Evolutionary conservation across 2,888 invertebrate genomes (phyloP).

Genomic region (Dasysyrphus albostriatus): DNA sequence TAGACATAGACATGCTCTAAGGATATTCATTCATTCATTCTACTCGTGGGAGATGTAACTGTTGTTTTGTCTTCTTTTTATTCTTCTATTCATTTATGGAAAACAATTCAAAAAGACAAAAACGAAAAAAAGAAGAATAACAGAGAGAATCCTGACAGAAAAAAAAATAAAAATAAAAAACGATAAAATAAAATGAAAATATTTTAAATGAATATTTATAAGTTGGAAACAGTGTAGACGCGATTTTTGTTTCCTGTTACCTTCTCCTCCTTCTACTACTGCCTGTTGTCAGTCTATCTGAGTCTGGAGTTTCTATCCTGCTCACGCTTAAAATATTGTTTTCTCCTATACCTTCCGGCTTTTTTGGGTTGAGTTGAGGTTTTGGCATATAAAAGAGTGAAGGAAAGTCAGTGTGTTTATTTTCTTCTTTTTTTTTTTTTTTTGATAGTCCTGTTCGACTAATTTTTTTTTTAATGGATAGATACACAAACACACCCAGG

Average conservation of each 20-base stretch:
- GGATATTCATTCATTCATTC: conserved; percentile 57
- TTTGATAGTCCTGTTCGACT: conserved; percentile 5
- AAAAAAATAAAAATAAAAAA: background rate
- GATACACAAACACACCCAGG: background rate
- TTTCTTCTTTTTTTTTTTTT: conserved; percentile 5
- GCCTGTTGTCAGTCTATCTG: background rate
- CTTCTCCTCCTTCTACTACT: background rate
- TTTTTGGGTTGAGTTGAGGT: conserved; percentile 27
- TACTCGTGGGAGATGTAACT: conserved; percentile 66
- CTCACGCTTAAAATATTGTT: conserved; percentile 33
- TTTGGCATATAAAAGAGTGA: conserved; percentile 15
- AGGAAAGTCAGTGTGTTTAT: conserved; percentile 17
- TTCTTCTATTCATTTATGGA: conserved; percentile 64
- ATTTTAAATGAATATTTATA: conserved; percentile 74
- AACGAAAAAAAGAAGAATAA: conserved; percentile 19
- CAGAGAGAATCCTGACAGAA: conserved; percentile 43
- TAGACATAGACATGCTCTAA: conserved; percentile 5
- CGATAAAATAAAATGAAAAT: conserved; percentile 59
- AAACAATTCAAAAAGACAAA: conserved; percentile 54
- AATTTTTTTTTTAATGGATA: conserved; percentile 56
- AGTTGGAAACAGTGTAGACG: conserved; percentile 64
- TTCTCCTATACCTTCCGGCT: conserved; percentile 35
- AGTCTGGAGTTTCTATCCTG: background rate
- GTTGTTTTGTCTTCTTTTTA: conserved; percentile 57
- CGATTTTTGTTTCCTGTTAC: conserved; percentile 56